Conservation (phyloP, 2,113 vertebrate genomes). For the Embiotoca jacksoni region DNA sequence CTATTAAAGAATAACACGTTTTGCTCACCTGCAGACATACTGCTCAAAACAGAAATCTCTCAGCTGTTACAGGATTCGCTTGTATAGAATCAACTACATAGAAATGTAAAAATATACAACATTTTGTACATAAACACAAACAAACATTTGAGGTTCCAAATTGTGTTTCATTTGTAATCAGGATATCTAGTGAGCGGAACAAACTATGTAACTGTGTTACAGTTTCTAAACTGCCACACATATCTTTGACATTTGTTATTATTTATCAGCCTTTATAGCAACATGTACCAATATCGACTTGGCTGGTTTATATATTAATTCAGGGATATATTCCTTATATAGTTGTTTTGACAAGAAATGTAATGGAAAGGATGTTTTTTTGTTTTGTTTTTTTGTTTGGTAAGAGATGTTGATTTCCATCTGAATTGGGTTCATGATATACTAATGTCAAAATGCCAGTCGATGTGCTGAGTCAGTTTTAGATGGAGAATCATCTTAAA, state of each 20-base stretch:
- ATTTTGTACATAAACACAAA: neutral
- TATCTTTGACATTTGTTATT: no score
- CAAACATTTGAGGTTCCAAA: no score
- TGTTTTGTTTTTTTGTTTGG: no score
- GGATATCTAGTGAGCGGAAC: no score
- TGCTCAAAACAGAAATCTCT: constrained; percentile 32
- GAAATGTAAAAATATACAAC: no score
- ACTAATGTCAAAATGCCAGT: neutral
- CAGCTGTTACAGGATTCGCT: neutral
- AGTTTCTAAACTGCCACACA: no score
- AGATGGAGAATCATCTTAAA: neutral
- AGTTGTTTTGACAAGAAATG: neutral
- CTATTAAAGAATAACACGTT: constrained; percentile 63
- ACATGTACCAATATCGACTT: no score
- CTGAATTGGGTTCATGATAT: neutral
- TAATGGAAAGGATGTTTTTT: neutral
- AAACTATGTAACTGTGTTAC: no score
- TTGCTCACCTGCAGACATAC: constrained; percentile 58
- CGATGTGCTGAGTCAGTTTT: neutral
- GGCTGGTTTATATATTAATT: no score
- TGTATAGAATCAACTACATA: no score
- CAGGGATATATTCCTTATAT: neutral
- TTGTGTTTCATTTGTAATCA: neutral
- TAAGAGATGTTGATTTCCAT: neutral
- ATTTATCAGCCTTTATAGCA: no score